Evolutionary conservation across 2,888 invertebrate genomes (phyloP), one percentile per base, ranked within the genome.

Genomic region (Parnassius apollo): DNA sequence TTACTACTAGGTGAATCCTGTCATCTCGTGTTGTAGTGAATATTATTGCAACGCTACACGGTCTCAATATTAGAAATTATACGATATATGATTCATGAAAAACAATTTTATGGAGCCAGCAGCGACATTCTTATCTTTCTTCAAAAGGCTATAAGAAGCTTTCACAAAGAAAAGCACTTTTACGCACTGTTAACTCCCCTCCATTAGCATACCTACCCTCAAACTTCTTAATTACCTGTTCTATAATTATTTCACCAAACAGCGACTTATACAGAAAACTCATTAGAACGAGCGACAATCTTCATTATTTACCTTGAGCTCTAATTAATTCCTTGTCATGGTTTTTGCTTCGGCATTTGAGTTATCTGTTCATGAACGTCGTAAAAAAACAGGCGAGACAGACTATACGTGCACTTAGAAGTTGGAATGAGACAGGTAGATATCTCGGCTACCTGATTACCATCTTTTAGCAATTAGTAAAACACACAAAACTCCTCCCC

Each of bases 391-490:
- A 76, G 77, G 61, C 59, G 80, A 76, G 83, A 86, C 59, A 68
- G 77, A 62, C 53, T 44, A 81, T 79, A 59, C 13, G 22, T 52
- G 46, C 57, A 52, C 13, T 13, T 18, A 9, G 49, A 51, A 8
- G 78, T 54, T 44, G 60, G 78, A 88, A 62, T 8, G 72, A 68
- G 88, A 86, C 42, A 69, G 79, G 63, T 71, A 71, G 76, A 80
- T 68, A 77, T 87, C 83, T 85, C 82, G 71, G 75, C 77, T 77
- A 88, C 82, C 90, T 88, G 91, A 92, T 92, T 92, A 92, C 87
- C 93, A 93, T 93, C 92, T 92, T 93, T 92, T 91, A 83, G 92
- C 92, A 92, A 93, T 93, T 93, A 93, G 93, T 93, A 93, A 93
- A 93, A 93, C 92, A 93, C 90, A 93, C 92, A 92, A 92, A 93